phyloP scores from a whole-genome alignment of 2,888 invertebrate genomes.

The Cremastobaeus sp. region DNA sequence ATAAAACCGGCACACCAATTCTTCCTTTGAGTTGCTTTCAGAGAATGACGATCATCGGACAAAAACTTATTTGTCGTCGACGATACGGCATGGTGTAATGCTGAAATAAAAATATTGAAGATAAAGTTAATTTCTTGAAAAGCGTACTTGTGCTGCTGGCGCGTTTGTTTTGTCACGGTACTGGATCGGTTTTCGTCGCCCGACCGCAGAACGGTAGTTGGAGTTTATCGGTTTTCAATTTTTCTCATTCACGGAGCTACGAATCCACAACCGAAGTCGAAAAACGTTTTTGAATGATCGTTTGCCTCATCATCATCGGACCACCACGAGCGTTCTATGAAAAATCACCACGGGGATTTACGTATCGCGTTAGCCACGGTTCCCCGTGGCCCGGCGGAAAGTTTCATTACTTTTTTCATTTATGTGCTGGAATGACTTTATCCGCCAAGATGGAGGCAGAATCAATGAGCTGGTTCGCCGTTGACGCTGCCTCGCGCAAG shows the following conservation, averaged over 20 bases:
- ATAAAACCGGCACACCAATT: no score
- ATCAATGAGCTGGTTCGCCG: constrained; percentile 37
- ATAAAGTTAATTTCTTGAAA: constrained; percentile 14
- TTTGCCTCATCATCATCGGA: constrained; percentile 47
- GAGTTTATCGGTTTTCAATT: constrained; percentile 34
- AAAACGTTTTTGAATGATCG: constrained; percentile 35
- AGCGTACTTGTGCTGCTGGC: background rate
- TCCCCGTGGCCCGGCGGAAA: constrained; percentile 47
- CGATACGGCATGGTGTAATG: background rate
- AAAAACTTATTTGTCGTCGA: background rate
- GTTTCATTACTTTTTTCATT: constrained; percentile 69
- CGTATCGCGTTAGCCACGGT: constrained; percentile 63
- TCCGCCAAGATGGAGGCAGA: constrained; percentile 12
- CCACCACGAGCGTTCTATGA: constrained; percentile 53
- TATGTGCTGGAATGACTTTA: constrained; percentile 65
- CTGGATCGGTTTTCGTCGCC: background rate
- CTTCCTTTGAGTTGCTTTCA: no score
- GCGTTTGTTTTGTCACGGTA: constrained; percentile 27
- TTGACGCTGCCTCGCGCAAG: no score
- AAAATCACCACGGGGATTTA: constrained; percentile 52
- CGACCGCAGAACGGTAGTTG: constrained; percentile 39
- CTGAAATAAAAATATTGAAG: constrained; percentile 3
- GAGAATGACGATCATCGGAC: no score
- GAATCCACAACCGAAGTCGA: background rate
- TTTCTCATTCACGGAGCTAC: constrained; percentile 25